Percentiles rank a stretch among this genome's conserved stretches.
phyloP scores from a whole-genome alignment of 2,797 vertebrate species.

The Hydrophis major region DNA sequence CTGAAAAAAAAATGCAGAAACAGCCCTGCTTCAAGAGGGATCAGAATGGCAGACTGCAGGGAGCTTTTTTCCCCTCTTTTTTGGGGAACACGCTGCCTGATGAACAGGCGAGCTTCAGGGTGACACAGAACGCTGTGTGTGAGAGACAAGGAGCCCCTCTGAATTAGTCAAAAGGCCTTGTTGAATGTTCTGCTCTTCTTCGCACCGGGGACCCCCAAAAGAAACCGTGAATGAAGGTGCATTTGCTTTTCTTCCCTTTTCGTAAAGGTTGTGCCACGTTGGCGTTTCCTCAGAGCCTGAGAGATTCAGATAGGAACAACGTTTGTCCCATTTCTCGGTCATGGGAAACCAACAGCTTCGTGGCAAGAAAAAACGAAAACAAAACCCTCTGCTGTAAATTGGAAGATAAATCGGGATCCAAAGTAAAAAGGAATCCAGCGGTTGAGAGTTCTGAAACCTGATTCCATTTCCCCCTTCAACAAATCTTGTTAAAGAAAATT shows the following conservation, averaged over 20 bases:
- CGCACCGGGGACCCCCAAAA: not conserved
- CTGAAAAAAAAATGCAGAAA: not conserved
- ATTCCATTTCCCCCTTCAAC: not conserved
- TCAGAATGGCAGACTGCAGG: not conserved
- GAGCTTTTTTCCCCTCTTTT: not conserved
- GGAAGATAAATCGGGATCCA: not conserved
- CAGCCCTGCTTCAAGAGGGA: not conserved
- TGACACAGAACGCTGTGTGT: not conserved
- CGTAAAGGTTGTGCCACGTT: not conserved
- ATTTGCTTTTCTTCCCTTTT: not conserved
- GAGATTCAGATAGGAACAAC: not conserved
- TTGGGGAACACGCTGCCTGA: not conserved
- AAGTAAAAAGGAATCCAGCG: not conserved
- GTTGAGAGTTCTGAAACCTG: not conserved
- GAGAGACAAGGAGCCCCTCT: not conserved
- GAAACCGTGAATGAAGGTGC: not conserved
- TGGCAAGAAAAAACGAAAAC: no score
- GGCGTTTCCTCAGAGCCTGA: not conserved
- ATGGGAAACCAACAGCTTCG: not conserved
- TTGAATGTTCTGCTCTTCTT: no score
- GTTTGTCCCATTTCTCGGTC: not conserved
- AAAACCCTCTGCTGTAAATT: not conserved
- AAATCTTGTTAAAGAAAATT: not conserved
- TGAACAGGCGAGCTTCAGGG: not conserved
- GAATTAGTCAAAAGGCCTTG: no score